These are phyloP conservation scores for Melanerpes formicivorus DNA, from an alignment of 2,113 vertebrate species.

Conservation along the genomic window DNA sequence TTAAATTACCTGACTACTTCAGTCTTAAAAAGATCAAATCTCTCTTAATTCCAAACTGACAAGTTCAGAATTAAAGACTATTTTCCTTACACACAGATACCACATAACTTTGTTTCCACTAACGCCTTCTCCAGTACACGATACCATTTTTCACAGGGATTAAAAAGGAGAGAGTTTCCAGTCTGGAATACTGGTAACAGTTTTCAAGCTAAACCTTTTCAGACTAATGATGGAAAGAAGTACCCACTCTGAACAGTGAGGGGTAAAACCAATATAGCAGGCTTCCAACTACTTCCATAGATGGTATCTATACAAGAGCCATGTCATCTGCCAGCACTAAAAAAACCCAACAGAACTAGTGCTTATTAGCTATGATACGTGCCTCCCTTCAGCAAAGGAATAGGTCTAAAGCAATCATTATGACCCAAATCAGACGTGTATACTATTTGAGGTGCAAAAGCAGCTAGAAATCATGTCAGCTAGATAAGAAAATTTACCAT, in stretches of 20 bases:
- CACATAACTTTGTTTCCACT: neutral
- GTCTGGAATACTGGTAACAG: neutral
- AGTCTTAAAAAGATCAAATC: neutral
- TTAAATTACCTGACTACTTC: neutral
- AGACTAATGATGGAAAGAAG: neutral
- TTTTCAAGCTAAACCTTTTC: neutral
- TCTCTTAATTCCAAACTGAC: neutral
- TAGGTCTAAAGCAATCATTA: neutral
- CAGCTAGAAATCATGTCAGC: neutral
- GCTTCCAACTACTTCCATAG: neutral
- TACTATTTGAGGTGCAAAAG: neutral
- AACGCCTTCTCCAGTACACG: neutral
- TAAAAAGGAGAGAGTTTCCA: neutral
- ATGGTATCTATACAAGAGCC: neutral
- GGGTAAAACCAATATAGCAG: neutral
- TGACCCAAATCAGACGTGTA: neutral
- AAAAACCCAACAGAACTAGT: neutral
- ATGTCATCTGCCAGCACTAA: neutral
- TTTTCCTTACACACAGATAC: accelerated
- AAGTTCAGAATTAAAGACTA: neutral
- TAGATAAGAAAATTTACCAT: neutral
- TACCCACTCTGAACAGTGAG: neutral
- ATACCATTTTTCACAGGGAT: neutral
- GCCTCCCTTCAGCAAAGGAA: neutral
- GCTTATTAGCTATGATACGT: neutral